Conservation (phyloP, 2,888 invertebrate genomes). For the Mythimna ferrago region DNA sequence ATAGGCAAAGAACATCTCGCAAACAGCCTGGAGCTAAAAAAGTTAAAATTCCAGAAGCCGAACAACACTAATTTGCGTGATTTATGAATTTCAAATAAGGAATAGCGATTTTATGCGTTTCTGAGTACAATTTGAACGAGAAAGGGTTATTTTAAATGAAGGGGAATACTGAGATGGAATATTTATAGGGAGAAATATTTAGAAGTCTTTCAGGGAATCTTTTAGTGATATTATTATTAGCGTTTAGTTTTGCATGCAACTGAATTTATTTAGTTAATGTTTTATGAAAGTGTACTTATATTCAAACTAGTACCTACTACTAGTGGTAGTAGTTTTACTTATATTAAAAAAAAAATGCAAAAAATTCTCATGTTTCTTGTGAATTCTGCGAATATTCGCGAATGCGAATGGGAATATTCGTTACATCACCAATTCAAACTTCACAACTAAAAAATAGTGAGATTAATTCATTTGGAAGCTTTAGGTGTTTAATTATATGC, state of each 20-base stretch:
- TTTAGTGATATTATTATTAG: slow-evolving; percentile 14
- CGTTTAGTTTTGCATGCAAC: background rate
- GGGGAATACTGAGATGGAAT: slow-evolving; percentile 44
- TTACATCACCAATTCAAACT: too few species aligned
- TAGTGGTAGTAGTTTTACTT: too few species aligned
- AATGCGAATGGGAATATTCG: too few species aligned
- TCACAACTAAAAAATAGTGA: too few species aligned
- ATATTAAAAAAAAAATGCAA: too few species aligned
- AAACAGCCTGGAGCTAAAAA: slow-evolving; percentile 69
- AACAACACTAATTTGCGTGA: slow-evolving; percentile 72
- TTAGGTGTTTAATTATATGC: too few species aligned
- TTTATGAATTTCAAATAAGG: slow-evolving; percentile 76
- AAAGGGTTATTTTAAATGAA: slow-evolving; percentile 62
- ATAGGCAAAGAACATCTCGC: slow-evolving; percentile 60
- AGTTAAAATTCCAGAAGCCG: slow-evolving; percentile 70
- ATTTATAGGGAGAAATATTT: slow-evolving; percentile 41
- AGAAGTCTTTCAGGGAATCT: slow-evolving; percentile 6
- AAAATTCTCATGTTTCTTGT: too few species aligned
- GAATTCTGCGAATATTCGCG: too few species aligned
- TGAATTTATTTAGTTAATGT: slow-evolving; percentile 2
- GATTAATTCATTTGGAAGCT: too few species aligned
- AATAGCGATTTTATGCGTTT: slow-evolving; percentile 64
- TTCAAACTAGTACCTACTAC: too few species aligned
- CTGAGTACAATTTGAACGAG: slow-evolving; percentile 56
- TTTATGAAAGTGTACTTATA: too few species aligned